Evolutionary conservation across 35 echinoderm and acorn worm species (phyloP).

Genomic region (Chiridota heheva): DNA sequence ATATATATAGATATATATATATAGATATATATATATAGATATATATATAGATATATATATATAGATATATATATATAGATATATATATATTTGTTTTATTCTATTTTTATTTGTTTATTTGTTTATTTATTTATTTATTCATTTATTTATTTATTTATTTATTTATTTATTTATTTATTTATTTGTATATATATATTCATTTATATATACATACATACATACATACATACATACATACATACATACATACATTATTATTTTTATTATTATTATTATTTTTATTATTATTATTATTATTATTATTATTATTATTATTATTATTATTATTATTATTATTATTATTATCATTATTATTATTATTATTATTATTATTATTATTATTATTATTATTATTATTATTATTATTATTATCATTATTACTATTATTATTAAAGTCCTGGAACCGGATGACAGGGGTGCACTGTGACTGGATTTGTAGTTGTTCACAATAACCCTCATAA

Average conservation of each 20-base stretch:
- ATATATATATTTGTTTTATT: background rate
- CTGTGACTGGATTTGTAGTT: too few species aligned
- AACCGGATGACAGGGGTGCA: too few species aligned
- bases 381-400: background rate
- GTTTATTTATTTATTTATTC: background rate
- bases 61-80: too few species aligned
- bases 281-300: conserved; percentile 11
- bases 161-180: background rate
- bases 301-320: conserved; percentile 13
- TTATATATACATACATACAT: background rate
- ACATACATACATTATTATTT: background rate
- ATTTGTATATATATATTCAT: too few species aligned
- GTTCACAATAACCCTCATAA: too few species aligned
- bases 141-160: background rate
- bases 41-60: too few species aligned
- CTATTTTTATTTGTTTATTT: background rate
- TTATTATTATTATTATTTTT: background rate
- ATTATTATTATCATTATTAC: background rate
- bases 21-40: too few species aligned
- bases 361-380: conserved; percentile 5
- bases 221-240: conserved; percentile 6
- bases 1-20: too few species aligned
- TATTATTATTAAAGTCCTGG: background rate
- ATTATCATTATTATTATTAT: background rate
- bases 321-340: conserved; percentile 8